These are phyloP conservation scores for Papilio protenor DNA, from an alignment of 2,888 invertebrate species.

Conservation along the genomic window DNA sequence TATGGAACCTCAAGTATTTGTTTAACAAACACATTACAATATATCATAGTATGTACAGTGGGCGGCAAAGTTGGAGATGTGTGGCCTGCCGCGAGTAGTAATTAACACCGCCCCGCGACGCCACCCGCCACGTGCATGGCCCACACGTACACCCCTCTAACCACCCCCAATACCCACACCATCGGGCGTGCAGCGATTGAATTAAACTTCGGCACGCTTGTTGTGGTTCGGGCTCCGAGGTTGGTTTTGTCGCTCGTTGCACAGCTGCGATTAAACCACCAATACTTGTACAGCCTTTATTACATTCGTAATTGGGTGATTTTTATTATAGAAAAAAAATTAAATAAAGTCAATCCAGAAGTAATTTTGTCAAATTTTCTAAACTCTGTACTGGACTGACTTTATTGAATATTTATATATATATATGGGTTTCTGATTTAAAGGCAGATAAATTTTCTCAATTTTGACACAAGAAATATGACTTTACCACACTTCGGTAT, in stretches of 20 bases:
- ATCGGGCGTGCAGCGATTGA: constrained; percentile 79
- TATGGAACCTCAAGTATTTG: constrained; percentile 47
- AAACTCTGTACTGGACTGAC: too few relatives aligned
- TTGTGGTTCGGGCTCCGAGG: constrained; percentile 77
- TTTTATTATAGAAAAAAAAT: constrained; percentile 45
- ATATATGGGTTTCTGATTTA: too few relatives aligned
- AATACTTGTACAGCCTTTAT: constrained; percentile 78
- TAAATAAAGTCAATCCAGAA: background rate
- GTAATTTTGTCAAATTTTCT: too few relatives aligned
- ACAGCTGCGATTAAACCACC: constrained; percentile 80
- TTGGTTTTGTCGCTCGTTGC: constrained; percentile 78
- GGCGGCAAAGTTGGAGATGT: constrained; percentile 82
- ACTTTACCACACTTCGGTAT: too few relatives aligned
- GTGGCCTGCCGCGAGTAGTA: constrained; percentile 81
- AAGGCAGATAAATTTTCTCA: background rate
- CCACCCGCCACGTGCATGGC: constrained; percentile 43
- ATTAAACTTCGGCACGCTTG: constrained; percentile 82
- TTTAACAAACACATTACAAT: constrained; percentile 63
- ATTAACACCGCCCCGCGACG: constrained; percentile 77
- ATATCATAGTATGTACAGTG: constrained; percentile 70
- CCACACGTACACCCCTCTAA: constrained; percentile 42
- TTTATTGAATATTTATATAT: too few relatives aligned
- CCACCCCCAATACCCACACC: constrained; percentile 45
- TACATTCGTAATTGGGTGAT: constrained; percentile 65
- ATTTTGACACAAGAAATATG: constrained; percentile 10